Evolutionary conservation across 2,888 invertebrate genomes (phyloP), one percentile per base, ranked within the genome.

Genomic region (Drosophila algonquin): DNA sequence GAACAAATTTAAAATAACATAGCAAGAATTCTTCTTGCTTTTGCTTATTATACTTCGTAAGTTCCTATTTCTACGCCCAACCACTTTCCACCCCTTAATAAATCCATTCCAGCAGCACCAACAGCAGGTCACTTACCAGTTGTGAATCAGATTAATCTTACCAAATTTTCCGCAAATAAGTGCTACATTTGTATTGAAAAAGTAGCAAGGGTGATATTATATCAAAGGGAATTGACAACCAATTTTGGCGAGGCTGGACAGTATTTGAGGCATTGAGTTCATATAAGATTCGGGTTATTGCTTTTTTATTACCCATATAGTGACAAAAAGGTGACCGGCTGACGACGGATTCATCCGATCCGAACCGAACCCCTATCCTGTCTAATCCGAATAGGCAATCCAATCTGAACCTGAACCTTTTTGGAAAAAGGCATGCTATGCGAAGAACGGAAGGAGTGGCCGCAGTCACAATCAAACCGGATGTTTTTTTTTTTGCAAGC

Each of bases 121-220:
- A 27, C 56, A 65, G 21, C 44, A 40, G 55, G n/a, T 67, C 67
- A 72, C 75, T 67, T 63, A 61, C 3, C 40, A 12, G 12, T n/a
- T 54, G 16, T 50, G 35, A 48, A 47, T 58, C 44, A 21, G 59
- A 48, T 54, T 70, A 58, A 79, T 79, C 76, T 76, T 68, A 75
- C 71, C 70, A 80, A 82, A 83, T 78, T 83, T 78, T 69, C 72
- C 83, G 63, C 83, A 76, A 76, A 78, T 76, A 70, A 76, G 76
- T 59, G 71, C 52, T 48, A 56, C 50, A 70, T 61, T 47, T 40
- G 32, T 50, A 58, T 50, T 67, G 65, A 62, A 60, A 75, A 53
- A 54, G 52, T 44, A 46, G 52, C 64, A 75, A 71, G 46, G 56
- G 57, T 44, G 61, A 53, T 54, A 32, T 10, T 48, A 24, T 56